These are phyloP conservation scores for Zygogramma bicolorata DNA, from an alignment of 2,888 invertebrate species.

Conservation along the genomic window DNA sequence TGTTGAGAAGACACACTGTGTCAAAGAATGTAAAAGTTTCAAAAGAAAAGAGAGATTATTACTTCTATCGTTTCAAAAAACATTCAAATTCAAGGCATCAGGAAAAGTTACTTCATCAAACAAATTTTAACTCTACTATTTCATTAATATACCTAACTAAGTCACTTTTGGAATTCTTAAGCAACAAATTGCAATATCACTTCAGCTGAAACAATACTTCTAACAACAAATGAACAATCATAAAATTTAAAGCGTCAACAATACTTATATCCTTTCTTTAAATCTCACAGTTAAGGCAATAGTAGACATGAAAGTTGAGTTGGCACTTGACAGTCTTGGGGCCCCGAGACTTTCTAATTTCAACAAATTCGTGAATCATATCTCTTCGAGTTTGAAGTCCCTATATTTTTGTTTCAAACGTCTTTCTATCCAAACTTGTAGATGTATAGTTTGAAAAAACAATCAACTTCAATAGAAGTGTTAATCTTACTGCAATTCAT, in stretches of 20 bases:
- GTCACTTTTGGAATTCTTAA: background rate
- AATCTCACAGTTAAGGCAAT: constrained; percentile 51
- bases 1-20: background rate
- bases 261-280: constrained; percentile 39
- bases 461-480: too few relatives aligned
- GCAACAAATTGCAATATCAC: background rate
- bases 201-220: background rate
- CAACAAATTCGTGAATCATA: too few relatives aligned
- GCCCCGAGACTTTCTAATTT: constrained; percentile 19
- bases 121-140: too few relatives aligned
- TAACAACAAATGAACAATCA: constrained; percentile 36
- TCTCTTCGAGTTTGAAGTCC: too few relatives aligned
- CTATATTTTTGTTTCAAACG: too few relatives aligned
- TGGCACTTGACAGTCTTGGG: constrained; percentile 54
- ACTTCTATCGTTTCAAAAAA: too few relatives aligned
- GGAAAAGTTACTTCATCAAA: too few relatives aligned
- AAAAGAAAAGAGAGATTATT: too few relatives aligned
- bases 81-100: background rate
- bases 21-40: background rate
- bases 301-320: constrained; percentile 44
- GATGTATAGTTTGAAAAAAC: too few relatives aligned
- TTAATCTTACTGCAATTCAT: too few relatives aligned
- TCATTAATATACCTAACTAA: too few relatives aligned
- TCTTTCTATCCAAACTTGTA: too few relatives aligned
- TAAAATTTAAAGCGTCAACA: constrained; percentile 54